Evolutionary conservation across 2,888 invertebrate genomes (phyloP).

Genomic region (Galerucella nymphaeae): DNA sequence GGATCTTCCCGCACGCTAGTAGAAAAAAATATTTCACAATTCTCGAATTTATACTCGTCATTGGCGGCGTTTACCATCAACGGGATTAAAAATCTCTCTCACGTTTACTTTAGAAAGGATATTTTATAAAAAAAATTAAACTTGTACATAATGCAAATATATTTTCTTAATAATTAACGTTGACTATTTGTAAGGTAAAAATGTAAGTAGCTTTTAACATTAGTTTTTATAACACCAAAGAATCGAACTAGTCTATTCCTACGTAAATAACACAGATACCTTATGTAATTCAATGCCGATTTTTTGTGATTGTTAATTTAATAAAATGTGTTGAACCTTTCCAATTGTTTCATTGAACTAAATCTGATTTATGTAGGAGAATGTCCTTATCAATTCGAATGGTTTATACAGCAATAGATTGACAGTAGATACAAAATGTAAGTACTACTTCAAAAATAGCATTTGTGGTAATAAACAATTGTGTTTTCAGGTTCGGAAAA

Average conservation of each 20-base stretch:
- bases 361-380: slow-evolving; percentile 26
- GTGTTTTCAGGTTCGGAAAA: slow-evolving; percentile 72
- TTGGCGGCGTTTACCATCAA: too few relatives aligned
- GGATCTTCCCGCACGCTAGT: too few relatives aligned
- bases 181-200: not conserved
- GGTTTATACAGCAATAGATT: slow-evolving; percentile 42
- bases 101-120: too few relatives aligned
- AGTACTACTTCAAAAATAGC: slow-evolving; percentile 41
- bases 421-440: slow-evolving; percentile 52
- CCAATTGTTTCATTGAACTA: slow-evolving; percentile 51
- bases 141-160: too few relatives aligned
- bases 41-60: too few relatives aligned
- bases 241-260: slow-evolving; percentile 26
- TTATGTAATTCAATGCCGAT: slow-evolving; percentile 1
- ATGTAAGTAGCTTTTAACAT: not conserved
- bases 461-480: slow-evolving; percentile 41
- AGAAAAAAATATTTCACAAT: too few relatives aligned
- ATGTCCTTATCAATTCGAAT: slow-evolving; percentile 23
- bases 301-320: slow-evolving; percentile 50
- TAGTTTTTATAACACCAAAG: slow-evolving; percentile 18
- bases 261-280: slow-evolving; percentile 15
- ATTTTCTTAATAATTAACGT: too few relatives aligned
- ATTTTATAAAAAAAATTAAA: too few relatives aligned
- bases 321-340: slow-evolving; percentile 52
- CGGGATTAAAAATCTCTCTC: too few relatives aligned